These are phyloP conservation scores for Pentalonia nigronervosa DNA, from an alignment of 1,140 invertebrate species.

Conservation along the genomic window DNA sequence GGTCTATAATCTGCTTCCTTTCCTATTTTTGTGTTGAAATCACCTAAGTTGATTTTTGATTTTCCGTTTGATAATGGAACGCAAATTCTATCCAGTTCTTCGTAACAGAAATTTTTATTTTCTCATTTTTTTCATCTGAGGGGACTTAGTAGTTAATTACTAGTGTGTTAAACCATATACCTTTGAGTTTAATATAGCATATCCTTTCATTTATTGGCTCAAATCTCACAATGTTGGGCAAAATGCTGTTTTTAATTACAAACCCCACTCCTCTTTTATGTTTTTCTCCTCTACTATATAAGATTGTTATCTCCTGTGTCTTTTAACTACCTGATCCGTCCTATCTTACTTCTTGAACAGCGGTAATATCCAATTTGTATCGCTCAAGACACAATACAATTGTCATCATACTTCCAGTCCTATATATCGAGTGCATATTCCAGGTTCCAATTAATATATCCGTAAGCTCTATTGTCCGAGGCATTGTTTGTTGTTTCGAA, in stretches of 20 bases:
- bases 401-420: constrained; percentile 22
- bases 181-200: not conserved
- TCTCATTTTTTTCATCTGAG: not conserved
- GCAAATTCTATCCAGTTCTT: not conserved
- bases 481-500: constrained; percentile 37
- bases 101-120: constrained; percentile 25
- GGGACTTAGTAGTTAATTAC: constrained; percentile 52
- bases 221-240: not conserved
- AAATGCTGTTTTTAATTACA: not conserved
- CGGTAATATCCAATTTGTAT: constrained; percentile 19
- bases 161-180: not conserved
- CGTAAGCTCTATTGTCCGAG: not conserved
- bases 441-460: constrained; percentile 30
- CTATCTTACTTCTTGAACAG: constrained; percentile 30
- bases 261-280: not conserved
- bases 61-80: not conserved
- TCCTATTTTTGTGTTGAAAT: not conserved
- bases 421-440: not conserved
- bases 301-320: not conserved
- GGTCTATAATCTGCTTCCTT: not conserved
- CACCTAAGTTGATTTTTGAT: not conserved
- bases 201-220: constrained; percentile 16
- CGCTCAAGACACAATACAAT: constrained; percentile 14
- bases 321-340: constrained; percentile 21
- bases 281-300: constrained; percentile 11